These are phyloP conservation scores for Grammomys surdaster DNA, from an alignment of 2,113 vertebrate genomes.

Conservation along the genomic window DNA sequence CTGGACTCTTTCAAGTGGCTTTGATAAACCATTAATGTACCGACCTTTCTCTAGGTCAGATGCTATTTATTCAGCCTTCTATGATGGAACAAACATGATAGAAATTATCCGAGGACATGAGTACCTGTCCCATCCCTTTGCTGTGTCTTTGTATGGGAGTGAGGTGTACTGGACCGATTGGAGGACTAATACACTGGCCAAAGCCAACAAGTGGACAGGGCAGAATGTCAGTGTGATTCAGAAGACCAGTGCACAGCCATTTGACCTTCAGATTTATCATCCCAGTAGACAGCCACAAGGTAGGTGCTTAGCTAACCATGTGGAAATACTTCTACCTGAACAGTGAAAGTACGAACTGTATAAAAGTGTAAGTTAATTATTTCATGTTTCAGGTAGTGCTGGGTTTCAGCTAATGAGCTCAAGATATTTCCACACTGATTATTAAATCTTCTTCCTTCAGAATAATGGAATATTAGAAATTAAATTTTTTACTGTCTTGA, in stretches of 20 bases:
- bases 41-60: slow-evolving; percentile 92
- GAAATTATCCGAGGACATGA: slow-evolving; percentile 98
- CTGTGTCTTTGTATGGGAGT: slow-evolving; percentile 97
- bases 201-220: slow-evolving; percentile 99
- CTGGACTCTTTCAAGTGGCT: neutral
- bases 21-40: slow-evolving; percentile 25
- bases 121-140: slow-evolving; percentile 98
- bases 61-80: slow-evolving; percentile 98
- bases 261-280: slow-evolving; percentile 98
- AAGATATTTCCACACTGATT: neutral
- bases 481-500: neutral
- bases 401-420: neutral
- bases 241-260: slow-evolving; percentile 98
- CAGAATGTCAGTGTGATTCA: slow-evolving; percentile 98
- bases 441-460: neutral
- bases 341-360: neutral
- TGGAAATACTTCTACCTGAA: neutral
- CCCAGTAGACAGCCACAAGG: slow-evolving; percentile 98
- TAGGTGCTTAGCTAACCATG: slow-evolving; percentile 75
- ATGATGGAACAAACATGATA: slow-evolving; percentile 95
- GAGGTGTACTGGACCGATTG: slow-evolving; percentile 99
- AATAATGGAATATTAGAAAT: slow-evolving; percentile 5
- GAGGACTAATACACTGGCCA: slow-evolving; percentile 98
- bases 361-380: neutral
- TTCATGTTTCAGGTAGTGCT: neutral